phyloP scores from a whole-genome alignment of 2,113 vertebrate genomes.

The Channa maculata region DNA sequence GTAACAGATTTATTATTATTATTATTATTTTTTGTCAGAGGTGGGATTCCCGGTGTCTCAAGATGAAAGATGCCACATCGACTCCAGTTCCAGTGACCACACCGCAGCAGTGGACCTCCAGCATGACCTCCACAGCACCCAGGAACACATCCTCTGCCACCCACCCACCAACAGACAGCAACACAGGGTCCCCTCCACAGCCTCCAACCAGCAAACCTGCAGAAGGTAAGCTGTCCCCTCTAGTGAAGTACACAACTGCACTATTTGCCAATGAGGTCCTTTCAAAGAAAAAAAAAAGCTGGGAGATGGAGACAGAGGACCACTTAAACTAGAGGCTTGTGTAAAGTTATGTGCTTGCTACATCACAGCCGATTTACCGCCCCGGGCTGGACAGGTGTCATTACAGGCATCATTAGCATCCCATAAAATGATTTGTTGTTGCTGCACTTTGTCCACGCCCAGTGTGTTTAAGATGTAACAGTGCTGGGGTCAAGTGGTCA shows the following conservation, averaged over 20 bases:
- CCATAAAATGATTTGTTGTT: conserved; percentile 30
- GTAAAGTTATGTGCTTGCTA: not conserved
- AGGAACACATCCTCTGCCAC: conserved; percentile 15
- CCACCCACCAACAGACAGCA: conserved; percentile 61
- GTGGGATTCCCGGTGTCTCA: conserved; percentile 87
- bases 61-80: conserved; percentile 65
- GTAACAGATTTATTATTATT: not conserved
- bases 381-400: not conserved
- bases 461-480: conserved; percentile 29
- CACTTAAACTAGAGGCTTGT: no score
- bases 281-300: no score
- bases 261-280: not conserved
- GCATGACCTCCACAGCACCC: conserved; percentile 29
- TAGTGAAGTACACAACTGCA: not conserved
- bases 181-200: conserved; percentile 73
- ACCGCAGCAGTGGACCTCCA: conserved; percentile 67
- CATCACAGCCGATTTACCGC: not conserved
- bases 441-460: conserved; percentile 1
- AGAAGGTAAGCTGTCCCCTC: conserved; percentile 77
- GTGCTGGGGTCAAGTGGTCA: conserved; percentile 60
- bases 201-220: conserved; percentile 85
- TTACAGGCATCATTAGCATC: not conserved
- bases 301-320: no score
- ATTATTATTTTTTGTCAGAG: conserved; percentile 78
- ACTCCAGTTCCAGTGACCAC: conserved; percentile 71